A percentile compares a stretch with the other conserved stretches of the same genome.
phyloP scores from a whole-genome alignment of 2,888 invertebrate genomes.

The Acanthacorydalis orientalis region DNA sequence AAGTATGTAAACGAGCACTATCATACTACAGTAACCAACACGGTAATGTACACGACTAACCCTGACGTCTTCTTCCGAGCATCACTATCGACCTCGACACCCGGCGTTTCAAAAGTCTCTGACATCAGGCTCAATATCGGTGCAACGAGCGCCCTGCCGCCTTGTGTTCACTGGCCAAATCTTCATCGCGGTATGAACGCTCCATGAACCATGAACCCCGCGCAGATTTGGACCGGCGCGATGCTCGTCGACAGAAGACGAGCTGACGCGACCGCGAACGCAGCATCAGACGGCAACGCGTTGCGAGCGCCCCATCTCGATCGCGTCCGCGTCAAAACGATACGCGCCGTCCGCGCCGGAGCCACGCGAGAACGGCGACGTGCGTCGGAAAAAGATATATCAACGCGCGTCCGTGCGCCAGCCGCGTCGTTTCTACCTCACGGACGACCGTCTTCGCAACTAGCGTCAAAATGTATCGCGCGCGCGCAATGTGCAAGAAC shows the following conservation, averaged over 20 bases:
- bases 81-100: slow-evolving; percentile 12
- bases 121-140: slow-evolving; percentile 10
- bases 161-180: slow-evolving; percentile 21
- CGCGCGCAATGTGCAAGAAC: neutral
- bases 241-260: too few relatives aligned
- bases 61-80: slow-evolving; percentile 17
- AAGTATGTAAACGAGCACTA: neutral
- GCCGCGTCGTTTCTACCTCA: too few relatives aligned
- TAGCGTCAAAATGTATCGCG: neutral
- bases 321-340: slow-evolving; percentile 15
- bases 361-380: slow-evolving; percentile 9
- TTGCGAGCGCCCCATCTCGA: slow-evolving; percentile 17
- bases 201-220: slow-evolving; percentile 10
- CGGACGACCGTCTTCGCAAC: too few relatives aligned
- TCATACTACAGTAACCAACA: neutral
- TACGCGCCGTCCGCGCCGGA: slow-evolving; percentile 9
- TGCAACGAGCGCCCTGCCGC: slow-evolving; percentile 10
- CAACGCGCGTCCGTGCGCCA: slow-evolving; percentile 1
- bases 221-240: neutral
- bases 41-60: neutral
- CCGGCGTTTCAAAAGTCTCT: slow-evolving; percentile 13
- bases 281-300: slow-evolving; percentile 16
- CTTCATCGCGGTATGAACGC: slow-evolving; percentile 22
- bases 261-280: slow-evolving; percentile 16
- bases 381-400: slow-evolving; percentile 4